Evolutionary conservation across 1,140 invertebrate genomes (phyloP).

Genomic region (Macrocentrus cingulum): DNA sequence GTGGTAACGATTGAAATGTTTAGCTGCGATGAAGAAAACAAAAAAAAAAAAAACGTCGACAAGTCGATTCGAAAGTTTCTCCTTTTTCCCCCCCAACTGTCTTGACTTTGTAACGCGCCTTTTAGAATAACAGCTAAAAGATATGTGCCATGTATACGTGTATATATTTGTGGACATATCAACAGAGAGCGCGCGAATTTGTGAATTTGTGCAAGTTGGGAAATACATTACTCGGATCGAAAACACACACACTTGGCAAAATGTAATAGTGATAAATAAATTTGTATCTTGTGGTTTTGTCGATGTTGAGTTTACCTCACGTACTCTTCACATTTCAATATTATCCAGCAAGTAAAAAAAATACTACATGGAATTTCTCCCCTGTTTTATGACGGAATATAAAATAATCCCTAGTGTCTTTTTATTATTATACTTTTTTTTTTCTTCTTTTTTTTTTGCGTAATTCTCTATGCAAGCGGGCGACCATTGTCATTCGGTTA

Average conservation of each 20-base stretch:
- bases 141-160: background rate
- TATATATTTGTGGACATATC: background rate
- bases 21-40: background rate
- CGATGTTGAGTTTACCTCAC: constrained; percentile 13
- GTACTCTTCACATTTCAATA: no score
- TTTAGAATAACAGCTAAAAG: no score
- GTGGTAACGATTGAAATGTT: no score
- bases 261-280: constrained; percentile 20
- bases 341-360: no score
- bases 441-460: no score
- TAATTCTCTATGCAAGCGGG: no score
- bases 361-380: no score
- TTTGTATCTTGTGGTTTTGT: constrained; percentile 19
- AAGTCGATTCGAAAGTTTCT: constrained; percentile 18
- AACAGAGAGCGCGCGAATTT: background rate
- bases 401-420: no score
- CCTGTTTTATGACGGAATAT: no score
- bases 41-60: constrained; percentile 12
- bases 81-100: background rate
- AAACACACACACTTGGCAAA: background rate
- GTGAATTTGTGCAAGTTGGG: constrained; percentile 5
- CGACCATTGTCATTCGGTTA: no score
- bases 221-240: constrained; percentile 20
- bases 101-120: background rate
- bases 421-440: no score